Conservation (phyloP, 2,888 invertebrate genomes). For the Dryadula phaetusa region DNA sequence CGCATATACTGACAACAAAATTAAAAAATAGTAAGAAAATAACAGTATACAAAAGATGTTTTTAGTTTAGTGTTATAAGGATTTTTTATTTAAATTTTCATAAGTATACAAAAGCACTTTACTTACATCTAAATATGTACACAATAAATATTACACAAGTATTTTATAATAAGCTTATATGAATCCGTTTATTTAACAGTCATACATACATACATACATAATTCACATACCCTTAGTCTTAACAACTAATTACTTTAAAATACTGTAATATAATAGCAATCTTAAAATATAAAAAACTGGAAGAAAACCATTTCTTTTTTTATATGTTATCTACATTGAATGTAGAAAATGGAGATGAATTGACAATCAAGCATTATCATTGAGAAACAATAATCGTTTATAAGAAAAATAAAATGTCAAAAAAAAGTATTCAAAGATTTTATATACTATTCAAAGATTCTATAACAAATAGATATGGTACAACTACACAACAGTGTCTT, state of each 20-base stretch:
- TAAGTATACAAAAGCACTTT: background rate
- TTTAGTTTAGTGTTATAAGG: background rate
- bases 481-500: too few species aligned
- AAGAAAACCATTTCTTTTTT: too few species aligned
- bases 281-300: background rate
- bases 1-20: too few species aligned
- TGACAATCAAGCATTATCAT: too few species aligned
- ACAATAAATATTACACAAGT: background rate
- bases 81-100: background rate
- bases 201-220: background rate
- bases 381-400: too few species aligned
- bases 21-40: background rate
- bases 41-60: background rate
- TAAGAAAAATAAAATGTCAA: too few species aligned
- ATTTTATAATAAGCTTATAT: background rate
- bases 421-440: too few species aligned
- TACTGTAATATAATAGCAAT: background rate
- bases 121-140: slow-evolving; percentile 3
- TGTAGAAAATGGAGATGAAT: too few species aligned
- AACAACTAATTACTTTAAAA: slow-evolving; percentile 10
- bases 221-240: background rate
- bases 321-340: too few species aligned
- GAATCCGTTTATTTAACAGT: background rate
- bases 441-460: too few species aligned
- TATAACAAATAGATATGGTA: too few species aligned